Base-by-base conservation (phyloP, 2,888 invertebrate genomes). In the Eupithecia tripunctaria region DNA sequence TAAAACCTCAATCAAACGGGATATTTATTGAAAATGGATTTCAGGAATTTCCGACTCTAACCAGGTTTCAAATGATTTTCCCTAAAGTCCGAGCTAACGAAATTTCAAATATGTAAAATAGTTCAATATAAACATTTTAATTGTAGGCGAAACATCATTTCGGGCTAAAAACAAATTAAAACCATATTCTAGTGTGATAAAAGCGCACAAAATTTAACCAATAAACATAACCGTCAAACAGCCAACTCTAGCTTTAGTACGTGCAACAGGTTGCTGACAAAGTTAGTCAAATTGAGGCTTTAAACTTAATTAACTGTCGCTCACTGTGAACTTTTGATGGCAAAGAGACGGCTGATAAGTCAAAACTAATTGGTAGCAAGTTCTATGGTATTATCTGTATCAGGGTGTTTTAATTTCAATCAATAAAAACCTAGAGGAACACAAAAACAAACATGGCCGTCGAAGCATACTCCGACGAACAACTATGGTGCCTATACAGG, bases 201-300 rank as follows among this genome's bases (percentile, higher is more conserved):
- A 32, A 32, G 21, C 25, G 12, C 21, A 27, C 25, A 72, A 41
- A 41, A 63, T 72, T 27, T 1, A 65, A 72, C 68, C 47, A 72
- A 65, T 65, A 67, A 60, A 32, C 60, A 25, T 25, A 32, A 27
- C n/a, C 43, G 14, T 64, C n/a, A 59, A 29, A 27, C 41, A 68
- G 43, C 32, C 59, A 60, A 65, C 29, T 62, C 32, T 29, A 51
- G 43, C 18, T 70, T 70, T 29, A 38, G 41, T 65, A 36, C 15
- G 51, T 27, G 70, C 74, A 70, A 74, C 74, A 71, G 74, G 70
- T 74, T 70, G 67, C 41, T 59, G 60, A 36, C 36, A 63, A 70
- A 41, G 56, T 73, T 70, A 38, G 21, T 65, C 38, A 64, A 64
- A 64, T 64, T 64, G 64, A 64, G 21, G 64, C 25, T 64, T 15